Conservation (phyloP, 2,888 invertebrate species). For the Diplolepis rosae region DNA sequence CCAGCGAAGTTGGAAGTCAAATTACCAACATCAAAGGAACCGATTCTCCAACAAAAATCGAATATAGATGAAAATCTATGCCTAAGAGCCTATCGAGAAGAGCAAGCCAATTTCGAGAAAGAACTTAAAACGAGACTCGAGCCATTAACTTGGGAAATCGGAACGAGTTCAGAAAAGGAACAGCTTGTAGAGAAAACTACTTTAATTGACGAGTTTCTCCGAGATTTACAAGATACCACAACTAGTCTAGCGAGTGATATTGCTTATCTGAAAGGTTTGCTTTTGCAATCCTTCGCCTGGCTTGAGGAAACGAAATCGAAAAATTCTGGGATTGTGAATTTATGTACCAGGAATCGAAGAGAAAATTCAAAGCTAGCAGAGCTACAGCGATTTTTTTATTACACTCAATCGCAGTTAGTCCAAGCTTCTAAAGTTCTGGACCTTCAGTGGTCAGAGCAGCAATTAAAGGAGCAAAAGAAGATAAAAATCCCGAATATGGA, state of each 20-base stretch:
- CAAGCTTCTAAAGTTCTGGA: conserved; percentile 84
- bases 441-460: conserved; percentile 81
- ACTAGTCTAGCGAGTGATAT: conserved; percentile 79
- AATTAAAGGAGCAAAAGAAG: conserved; percentile 60
- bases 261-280: conserved; percentile 75
- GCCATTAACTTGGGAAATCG: conserved; percentile 73
- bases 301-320: conserved; percentile 77
- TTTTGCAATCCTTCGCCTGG: conserved; percentile 77
- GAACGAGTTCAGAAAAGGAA: conserved; percentile 77
- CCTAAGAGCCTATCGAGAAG: conserved; percentile 63
- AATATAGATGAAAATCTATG: conserved; percentile 61
- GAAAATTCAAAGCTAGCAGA: conserved; percentile 81
- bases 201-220: conserved; percentile 77
- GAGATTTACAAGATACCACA: conserved; percentile 79
- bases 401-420: conserved; percentile 84
- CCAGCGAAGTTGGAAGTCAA: conserved; percentile 38
- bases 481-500: conserved; percentile 84
- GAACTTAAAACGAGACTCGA: conserved; percentile 63
- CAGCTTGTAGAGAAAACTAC: conserved; percentile 75
- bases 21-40: conserved; percentile 42
- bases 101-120: conserved; percentile 64
- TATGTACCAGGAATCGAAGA: conserved; percentile 77
- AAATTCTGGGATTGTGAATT: conserved; percentile 67
- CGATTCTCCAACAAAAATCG: conserved; percentile 49
- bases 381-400: conserved; percentile 81